These are phyloP conservation scores for Andrena trimmerana DNA, from an alignment of 2,888 invertebrate genomes.

Conservation along the genomic window DNA sequence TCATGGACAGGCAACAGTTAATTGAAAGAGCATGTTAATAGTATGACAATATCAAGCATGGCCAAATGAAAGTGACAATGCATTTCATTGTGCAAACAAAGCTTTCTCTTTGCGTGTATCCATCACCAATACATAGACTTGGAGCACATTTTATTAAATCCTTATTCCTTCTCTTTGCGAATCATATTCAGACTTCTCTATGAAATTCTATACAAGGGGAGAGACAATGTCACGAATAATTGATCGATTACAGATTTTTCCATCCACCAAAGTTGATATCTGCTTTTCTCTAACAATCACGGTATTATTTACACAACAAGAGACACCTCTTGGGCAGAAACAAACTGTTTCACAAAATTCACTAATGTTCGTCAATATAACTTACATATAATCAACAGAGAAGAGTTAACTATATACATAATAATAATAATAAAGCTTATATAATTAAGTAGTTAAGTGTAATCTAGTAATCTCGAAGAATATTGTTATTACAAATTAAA, in stretches of 20 bases:
- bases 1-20: constrained; percentile 68
- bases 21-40: constrained; percentile 76
- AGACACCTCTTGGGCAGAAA: constrained; percentile 79
- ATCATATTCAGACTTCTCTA: constrained; percentile 48
- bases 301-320: constrained; percentile 71
- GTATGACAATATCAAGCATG: constrained; percentile 77
- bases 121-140: constrained; percentile 78
- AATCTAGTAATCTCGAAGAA: neutral
- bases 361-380: constrained; percentile 31
- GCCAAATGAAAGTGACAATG: constrained; percentile 77
- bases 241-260: constrained; percentile 66
- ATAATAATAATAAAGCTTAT: constrained; percentile 24
- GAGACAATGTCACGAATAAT: constrained; percentile 77
- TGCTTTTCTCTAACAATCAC: constrained; percentile 63
- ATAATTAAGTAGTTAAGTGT: constrained; percentile 19
- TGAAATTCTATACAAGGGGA: constrained; percentile 74
- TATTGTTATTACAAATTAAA: constrained; percentile 2
- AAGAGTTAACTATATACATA: constrained; percentile 31
- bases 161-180: constrained; percentile 40
- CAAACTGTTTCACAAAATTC: constrained; percentile 21
- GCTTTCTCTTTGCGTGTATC: constrained; percentile 75
- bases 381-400: constrained; percentile 43
- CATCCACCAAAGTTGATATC: constrained; percentile 73
- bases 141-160: constrained; percentile 49
- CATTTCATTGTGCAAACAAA: constrained; percentile 78